Base-by-base conservation (phyloP, 2,888 invertebrate species). In the Cryptocheilus praepositus region DNA sequence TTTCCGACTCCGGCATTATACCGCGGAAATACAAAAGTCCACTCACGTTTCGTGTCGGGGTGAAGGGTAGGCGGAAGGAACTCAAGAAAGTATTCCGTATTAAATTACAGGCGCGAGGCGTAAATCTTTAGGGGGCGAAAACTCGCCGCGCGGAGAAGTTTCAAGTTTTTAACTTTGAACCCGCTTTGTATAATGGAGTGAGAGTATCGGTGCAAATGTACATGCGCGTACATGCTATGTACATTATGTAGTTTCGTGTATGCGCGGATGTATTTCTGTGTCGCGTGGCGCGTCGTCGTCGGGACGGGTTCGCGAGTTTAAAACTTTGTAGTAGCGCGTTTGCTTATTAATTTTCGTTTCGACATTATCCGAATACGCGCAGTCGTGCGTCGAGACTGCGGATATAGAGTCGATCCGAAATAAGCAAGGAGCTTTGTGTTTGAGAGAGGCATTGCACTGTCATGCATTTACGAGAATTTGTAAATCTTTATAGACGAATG, bases 71-170 rank as follows among this genome's bases (percentile, higher is more conserved):
- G 65, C 70, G 77, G 74, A 66, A 71, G 74, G 71, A 79, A 74
- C 73, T 60, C 68, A 59, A 62, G 70, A 62, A 77, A 77, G 77
- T 77, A 78, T 74, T 70, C 71, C 71, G 76, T 79, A 78, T 79
- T 78, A 79, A 78, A 78, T 78, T 78, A 78, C 79, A 74, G 77
- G 70, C 79, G 77, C 67, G 64, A 63, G 79, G 77, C 77, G 79
- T 77, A 77, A 79, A 78, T 77, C 78, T 78, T 77, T 69, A 70
- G 68, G 62, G 71, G 68, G 61, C 66, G 64, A 57, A 53, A 74
- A 76, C 71, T 77, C 43, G 28, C 28, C 28, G 1, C 46, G 19
- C 45, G 45, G 16, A 49, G 22, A 57, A 57, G 57, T 57, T 56
- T 57, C 22, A 22, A 57, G 57, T 70, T 64, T 73, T 65, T 65